A percentile compares a stretch with the other conserved stretches of the same genome.
Conservation (phyloP, 2,888 invertebrate species). For the Caenorhabditis imperialis region DNA sequence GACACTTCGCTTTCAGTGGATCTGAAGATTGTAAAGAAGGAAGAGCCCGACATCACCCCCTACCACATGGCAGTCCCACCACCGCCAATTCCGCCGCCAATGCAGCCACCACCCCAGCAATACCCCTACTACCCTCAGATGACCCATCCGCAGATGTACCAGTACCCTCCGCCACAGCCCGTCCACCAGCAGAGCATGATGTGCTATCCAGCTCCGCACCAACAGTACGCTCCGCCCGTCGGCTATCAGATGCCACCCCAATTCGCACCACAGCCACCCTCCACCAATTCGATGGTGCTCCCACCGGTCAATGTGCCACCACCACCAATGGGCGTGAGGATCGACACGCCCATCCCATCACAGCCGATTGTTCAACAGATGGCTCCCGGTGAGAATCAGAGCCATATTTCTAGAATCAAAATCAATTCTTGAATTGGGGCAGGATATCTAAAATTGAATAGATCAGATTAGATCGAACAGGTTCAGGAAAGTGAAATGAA, state of each 20-base stretch:
- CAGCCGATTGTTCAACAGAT: background rate
- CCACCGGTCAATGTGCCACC: conserved; percentile 40
- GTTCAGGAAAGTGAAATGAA: too few species aligned
- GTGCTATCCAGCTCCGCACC: conserved; percentile 23
- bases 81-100: conserved; percentile 33
- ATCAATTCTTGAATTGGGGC: too few species aligned
- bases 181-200: conserved; percentile 16
- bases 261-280: background rate
- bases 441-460: too few species aligned
- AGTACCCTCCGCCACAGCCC: conserved; percentile 24
- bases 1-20: conserved; percentile 44
- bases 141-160: conserved; percentile 22
- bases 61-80: conserved; percentile 32
- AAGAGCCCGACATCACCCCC: conserved; percentile 1
- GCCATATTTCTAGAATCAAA: too few species aligned
- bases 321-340: conserved; percentile 35
- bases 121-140: conserved; percentile 5
- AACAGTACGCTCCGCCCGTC: conserved; percentile 5
- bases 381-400: too few species aligned
- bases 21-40: conserved; percentile 14
- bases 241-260: conserved; percentile 18
- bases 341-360: conserved; percentile 28
- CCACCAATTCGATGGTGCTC: conserved; percentile 11
- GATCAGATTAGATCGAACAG: too few species aligned
- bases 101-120: conserved; percentile 11